phyloP scores from a whole-genome alignment of 2,888 invertebrate genomes.

The Hypercompe scribonia region DNA sequence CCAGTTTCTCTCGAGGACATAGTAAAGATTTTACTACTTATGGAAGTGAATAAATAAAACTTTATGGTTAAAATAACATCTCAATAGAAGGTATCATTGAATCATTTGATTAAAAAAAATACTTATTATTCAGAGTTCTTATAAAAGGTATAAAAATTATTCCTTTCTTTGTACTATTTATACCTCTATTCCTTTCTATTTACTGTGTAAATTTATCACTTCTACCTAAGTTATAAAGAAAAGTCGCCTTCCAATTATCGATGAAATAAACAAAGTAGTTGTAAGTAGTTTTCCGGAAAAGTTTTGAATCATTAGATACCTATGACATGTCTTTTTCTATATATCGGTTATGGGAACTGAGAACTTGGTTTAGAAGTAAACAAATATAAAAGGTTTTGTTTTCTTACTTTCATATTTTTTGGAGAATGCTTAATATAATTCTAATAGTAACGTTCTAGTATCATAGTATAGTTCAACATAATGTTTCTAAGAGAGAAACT shows the following conservation, averaged over 20 bases:
- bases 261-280: conserved; percentile 33
- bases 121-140: no score
- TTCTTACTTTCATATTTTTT: conserved; percentile 29
- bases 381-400: conserved; percentile 44
- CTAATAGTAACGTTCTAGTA: no score
- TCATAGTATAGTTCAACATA: not conserved
- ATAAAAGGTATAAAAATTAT: no score
- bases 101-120: no score
- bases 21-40: not conserved
- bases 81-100: no score
- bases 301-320: conserved; percentile 38
- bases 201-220: no score
- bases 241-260: conserved; percentile 28
- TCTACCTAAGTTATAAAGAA: not conserved
- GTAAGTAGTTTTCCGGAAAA: conserved; percentile 24
- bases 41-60: no score
- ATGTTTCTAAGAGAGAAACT: not conserved
- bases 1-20: not conserved
- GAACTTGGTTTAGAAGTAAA: conserved; percentile 55
- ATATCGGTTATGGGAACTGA: conserved; percentile 38
- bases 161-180: no score
- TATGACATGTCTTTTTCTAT: conserved; percentile 38
- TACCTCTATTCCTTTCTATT: no score
- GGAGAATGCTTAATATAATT: conserved; percentile 6
- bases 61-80: no score